Evolutionary conservation across 35 echinoderm and acorn worm species (phyloP).

Genomic region (Patiria miniata): DNA sequence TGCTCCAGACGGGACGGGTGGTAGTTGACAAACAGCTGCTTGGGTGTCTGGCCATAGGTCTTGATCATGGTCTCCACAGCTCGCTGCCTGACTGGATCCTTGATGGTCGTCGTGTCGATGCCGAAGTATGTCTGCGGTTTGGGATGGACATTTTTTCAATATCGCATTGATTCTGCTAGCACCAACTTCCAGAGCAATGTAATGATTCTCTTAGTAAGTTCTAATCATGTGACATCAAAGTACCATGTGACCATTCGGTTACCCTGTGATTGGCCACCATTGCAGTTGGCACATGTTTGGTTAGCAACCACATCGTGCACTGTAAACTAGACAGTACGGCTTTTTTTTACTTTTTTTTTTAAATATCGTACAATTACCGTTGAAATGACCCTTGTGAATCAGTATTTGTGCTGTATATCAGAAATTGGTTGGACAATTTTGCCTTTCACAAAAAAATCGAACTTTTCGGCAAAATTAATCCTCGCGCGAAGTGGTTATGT

Average conservation of each 20-base stretch:
- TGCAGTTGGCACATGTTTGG: too few species aligned
- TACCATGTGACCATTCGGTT: background rate
- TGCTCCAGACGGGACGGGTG: constrained; percentile 59
- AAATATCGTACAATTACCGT: too few species aligned
- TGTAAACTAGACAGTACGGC: too few species aligned
- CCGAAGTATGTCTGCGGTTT: constrained; percentile 99
- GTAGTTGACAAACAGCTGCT: constrained; percentile 79
- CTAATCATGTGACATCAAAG: background rate
- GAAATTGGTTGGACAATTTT: too few species aligned
- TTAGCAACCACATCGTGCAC: too few species aligned
- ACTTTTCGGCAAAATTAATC: too few species aligned
- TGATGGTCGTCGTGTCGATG: constrained; percentile 67
- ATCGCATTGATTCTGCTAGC: background rate
- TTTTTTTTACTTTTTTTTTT: too few species aligned
- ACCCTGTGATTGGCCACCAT: too few species aligned
- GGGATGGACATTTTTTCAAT: background rate
- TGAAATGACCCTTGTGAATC: too few species aligned
- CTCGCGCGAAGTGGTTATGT: too few species aligned
- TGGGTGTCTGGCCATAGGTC: constrained; percentile 98
- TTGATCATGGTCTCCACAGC: constrained; percentile 99
- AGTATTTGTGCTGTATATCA: too few species aligned
- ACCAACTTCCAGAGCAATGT: background rate
- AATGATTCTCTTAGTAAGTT: background rate
- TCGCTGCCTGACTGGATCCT: constrained; percentile 68
- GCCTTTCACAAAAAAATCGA: too few species aligned